phyloP scores from a whole-genome alignment of 2,888 invertebrate genomes.

The Meiosimyza decipiens region DNA sequence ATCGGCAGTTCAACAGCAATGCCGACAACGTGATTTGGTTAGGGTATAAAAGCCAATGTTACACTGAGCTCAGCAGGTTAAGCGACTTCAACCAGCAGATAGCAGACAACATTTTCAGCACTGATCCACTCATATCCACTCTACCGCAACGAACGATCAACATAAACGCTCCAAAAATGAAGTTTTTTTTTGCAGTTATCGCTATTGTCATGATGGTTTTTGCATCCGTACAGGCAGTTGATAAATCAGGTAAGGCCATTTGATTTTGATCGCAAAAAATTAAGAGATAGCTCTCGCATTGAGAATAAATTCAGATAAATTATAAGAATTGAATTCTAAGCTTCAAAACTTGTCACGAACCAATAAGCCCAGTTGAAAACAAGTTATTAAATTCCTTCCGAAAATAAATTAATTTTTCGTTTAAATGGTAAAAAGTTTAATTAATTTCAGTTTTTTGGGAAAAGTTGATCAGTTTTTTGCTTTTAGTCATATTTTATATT shows the following conservation, averaged over 20 bases:
- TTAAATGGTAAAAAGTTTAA: no score
- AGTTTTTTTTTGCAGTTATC: slow-evolving; percentile 12
- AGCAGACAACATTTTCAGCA: neutral
- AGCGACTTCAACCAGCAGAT: neutral
- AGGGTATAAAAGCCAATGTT: slow-evolving; percentile 25
- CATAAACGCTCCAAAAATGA: slow-evolving; percentile 8
- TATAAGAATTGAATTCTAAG: no score
- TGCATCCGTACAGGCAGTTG: slow-evolving; percentile 41
- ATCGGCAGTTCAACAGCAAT: neutral
- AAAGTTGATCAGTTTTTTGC: no score
- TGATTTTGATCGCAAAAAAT: neutral
- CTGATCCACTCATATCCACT: neutral
- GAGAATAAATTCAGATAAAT: no score
- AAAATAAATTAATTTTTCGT: no score
- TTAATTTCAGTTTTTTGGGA: no score
- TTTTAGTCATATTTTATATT: no score
- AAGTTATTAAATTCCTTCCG: no score
- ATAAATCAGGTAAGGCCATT: slow-evolving; percentile 43
- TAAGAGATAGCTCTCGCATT: no score
- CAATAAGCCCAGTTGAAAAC: no score
- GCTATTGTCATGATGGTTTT: slow-evolving; percentile 14
- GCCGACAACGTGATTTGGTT: neutral
- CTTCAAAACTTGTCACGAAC: no score
- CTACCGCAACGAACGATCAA: no score
- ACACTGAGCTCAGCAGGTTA: neutral